Percentiles rank a stretch among this genome's conserved stretches.
Conservation (phyloP, 2,113 vertebrate genomes). For the Neopipo cinnamomea region DNA sequence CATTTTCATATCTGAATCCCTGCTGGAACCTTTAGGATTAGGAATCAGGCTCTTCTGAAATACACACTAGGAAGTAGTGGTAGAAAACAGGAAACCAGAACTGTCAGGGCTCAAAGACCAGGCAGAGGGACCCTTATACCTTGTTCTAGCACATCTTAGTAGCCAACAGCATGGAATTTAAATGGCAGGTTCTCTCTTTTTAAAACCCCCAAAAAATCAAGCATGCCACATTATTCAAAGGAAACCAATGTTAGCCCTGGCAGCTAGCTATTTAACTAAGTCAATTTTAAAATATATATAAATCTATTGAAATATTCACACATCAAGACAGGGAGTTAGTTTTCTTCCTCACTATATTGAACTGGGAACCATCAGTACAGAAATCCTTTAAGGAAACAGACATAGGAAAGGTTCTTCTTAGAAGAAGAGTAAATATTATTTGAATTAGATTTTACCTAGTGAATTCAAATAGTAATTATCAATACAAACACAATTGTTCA, state of each 20-base stretch:
- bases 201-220: not conserved
- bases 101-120: not conserved
- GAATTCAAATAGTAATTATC: not conserved
- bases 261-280: not conserved
- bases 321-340: not conserved
- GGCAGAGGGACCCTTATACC: not conserved
- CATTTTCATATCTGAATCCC: not conserved
- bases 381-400: not conserved
- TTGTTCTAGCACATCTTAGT: not conserved
- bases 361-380: not conserved
- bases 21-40: not conserved
- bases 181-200: not conserved
- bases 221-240: not conserved
- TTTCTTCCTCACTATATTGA: not conserved
- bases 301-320: not conserved
- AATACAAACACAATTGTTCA: not conserved
- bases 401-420: not conserved
- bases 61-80: not conserved
- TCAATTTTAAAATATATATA: rapidly evolving
- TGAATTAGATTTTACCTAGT: not conserved
- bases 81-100: not conserved
- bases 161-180: not conserved
- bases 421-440: not conserved
- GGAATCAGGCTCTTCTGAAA: not conserved
- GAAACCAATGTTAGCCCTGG: not conserved